Evolutionary conservation across 37 sponge, comb jelly and placozoan species (phyloP), one percentile per base, ranked within the genome.

Genomic region (Haliclona indistincta): DNA sequence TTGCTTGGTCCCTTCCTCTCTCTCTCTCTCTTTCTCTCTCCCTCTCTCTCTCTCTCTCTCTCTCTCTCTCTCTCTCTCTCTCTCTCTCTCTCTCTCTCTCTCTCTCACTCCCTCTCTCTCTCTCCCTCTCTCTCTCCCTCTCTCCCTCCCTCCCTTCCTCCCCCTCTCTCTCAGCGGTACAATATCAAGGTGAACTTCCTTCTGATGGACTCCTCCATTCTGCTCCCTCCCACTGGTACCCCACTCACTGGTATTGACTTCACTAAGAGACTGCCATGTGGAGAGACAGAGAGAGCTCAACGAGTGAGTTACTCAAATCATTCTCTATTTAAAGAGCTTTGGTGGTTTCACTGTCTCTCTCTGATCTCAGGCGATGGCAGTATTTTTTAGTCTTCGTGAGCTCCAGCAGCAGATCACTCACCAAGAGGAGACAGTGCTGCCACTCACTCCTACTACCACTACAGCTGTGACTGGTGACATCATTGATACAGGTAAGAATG

Each of bases 161-260:
- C 49, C 15, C 13, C 33, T 37, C 34, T 42, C 44, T 69, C 70
- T 29, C 45, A 86, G 86, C 17, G 49, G 3, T 75, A 77, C 45
- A 40, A 65, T 5, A 43, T 88, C 32, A 81, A 85, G n/a, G 47
- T 80, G 15, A 73, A 64, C 7, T 82, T 74, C 40, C 77, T 95
- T 55, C 71, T 93, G 80, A 90, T 83, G 74, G 94, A 97, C 39
- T 86, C 70, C n/a, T 73, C 83, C 53, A 85, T 93, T 86, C 78
- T 97, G n/a, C 92, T 97, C 61, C 91, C 91, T 17, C 94, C 94
- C 22, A 80, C 86, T 35, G 86, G 79, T 83, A 93, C 97, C 3
- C 94, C 97, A 17, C 78, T 91, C 8, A 94, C 97, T 54, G 94
- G 97, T 10, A 88, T 97, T 51, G 94, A 90, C 65, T 93, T 97